Evolutionary conservation across 2,113 vertebrate species (phyloP).

Genomic region (Arothron firmamentum): DNA sequence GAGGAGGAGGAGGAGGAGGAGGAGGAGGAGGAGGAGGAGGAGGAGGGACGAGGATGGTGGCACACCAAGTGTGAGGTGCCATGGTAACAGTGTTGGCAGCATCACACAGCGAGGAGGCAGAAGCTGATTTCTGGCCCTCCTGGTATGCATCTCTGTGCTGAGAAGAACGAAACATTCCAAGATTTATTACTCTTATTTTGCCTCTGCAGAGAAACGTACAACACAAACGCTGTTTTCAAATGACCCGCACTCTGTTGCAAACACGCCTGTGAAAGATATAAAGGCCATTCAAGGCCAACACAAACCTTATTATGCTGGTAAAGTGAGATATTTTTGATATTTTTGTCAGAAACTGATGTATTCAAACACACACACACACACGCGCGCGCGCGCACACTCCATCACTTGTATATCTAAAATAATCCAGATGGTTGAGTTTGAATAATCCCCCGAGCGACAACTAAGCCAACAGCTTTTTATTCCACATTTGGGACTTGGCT

Average conservation of each 20-base stretch:
- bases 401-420: not conserved
- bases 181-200: too few relatives aligned
- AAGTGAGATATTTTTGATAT: not conserved
- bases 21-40: constrained; percentile 10
- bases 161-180: constrained; percentile 22
- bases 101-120: constrained; percentile 35
- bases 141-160: constrained; percentile 52
- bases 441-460: constrained; percentile 6
- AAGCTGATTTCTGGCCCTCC: constrained; percentile 46
- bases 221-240: constrained; percentile 6
- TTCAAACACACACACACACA: too few relatives aligned
- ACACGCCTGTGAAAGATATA: too few relatives aligned
- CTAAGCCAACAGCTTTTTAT: constrained; percentile 34
- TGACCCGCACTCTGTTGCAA: not conserved
- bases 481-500: constrained; percentile 23
- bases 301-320: not conserved
- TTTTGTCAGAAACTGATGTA: too few relatives aligned
- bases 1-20: constrained; percentile 26
- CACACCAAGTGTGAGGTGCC: constrained; percentile 44
- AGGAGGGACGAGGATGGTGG: constrained; percentile 30
- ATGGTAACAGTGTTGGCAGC: constrained; percentile 64
- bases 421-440: not conserved
- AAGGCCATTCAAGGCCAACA: too few relatives aligned
- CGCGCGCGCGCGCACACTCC: not conserved
- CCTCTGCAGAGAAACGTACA: too few relatives aligned